Evolutionary conservation across 2,797 vertebrate species (phyloP), one percentile per base, ranked within the genome.

Genomic region (Dryobates pubescens): DNA sequence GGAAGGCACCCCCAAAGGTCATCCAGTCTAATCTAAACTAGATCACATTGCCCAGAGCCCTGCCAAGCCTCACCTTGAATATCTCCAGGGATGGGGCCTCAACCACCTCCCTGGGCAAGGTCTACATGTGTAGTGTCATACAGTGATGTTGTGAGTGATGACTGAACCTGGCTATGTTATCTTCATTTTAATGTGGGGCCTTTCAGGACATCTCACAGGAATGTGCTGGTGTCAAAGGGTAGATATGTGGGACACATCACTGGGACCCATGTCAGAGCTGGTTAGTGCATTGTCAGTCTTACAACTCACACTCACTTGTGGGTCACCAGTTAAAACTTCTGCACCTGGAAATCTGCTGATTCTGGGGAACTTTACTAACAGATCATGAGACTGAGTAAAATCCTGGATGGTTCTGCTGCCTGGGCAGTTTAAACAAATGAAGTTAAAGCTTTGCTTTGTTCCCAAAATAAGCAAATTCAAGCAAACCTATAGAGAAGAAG

Each of bases 401-500:
- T 49, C 57, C 45, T 27, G 22, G 30, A 61, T 54, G 45, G 67
- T 88, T 92, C 79, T 94, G 90, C 90, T 94, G 87, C 71, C 64
- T 89, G 27, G 58, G 75, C 86, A 83, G 63, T 92, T 94, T 78
- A 64, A 89, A 92, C 63, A 94, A 89, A 93, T 73, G 70, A 81
- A 49, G 57, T 75, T 87, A 90, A 93, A 93, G 76, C 90, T 94
- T 90, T 77, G 58, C 84, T 96, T 96, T 94, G 90, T 93, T 87
- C 51, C 79, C 63, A 73, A 86, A 95, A 92, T 30, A 81, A 93
- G 79, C 88, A 94, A 93, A 89, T 92, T 82, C 73, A 90, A 88
- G 34, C 76, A 92, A 89, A 78, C 36, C 63, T 65, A 32, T 29
- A 86, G 56, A 94, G 47, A 81, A 77, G 47, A 89, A 89, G 49